These are phyloP conservation scores for Quiscalus mexicanus DNA, from an alignment of 2,113 vertebrate species.

Conservation along the genomic window DNA sequence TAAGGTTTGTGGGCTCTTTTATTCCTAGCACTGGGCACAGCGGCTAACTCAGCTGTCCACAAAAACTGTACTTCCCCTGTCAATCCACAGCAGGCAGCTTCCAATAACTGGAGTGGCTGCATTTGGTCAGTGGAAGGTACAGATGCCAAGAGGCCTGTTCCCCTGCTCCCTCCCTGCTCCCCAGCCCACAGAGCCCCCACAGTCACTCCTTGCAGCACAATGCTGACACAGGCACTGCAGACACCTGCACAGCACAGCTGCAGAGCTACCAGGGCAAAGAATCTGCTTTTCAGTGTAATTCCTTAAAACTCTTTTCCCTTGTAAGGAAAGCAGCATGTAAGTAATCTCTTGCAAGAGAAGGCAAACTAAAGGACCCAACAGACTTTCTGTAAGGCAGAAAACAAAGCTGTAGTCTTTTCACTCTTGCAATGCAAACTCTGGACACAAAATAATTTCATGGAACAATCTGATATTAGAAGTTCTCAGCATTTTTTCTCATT, in stretches of 20 bases:
- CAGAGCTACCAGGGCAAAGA: background rate
- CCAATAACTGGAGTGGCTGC: background rate
- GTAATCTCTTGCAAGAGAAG: background rate
- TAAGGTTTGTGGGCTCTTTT: background rate
- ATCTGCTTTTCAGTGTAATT: background rate
- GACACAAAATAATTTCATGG: background rate
- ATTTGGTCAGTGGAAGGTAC: background rate
- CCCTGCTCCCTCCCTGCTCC: background rate
- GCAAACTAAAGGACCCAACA: background rate
- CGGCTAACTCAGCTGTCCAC: background rate
- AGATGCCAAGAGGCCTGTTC: background rate
- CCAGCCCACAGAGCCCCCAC: fast-evolving
- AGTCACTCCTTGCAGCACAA: background rate
- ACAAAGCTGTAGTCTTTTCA: background rate
- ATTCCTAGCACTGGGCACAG: background rate
- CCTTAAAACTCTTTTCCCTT: background rate
- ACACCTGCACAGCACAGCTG: background rate
- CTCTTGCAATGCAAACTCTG: background rate
- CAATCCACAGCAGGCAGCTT: background rate
- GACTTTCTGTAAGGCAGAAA: background rate
- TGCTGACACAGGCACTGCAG: background rate
- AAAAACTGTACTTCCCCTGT: background rate
- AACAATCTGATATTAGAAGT: background rate
- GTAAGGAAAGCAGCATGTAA: background rate
- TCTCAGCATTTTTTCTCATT: background rate